Evolutionary conservation across 1,140 invertebrate genomes (phyloP).

Genomic region (Zophobas atratus): DNA sequence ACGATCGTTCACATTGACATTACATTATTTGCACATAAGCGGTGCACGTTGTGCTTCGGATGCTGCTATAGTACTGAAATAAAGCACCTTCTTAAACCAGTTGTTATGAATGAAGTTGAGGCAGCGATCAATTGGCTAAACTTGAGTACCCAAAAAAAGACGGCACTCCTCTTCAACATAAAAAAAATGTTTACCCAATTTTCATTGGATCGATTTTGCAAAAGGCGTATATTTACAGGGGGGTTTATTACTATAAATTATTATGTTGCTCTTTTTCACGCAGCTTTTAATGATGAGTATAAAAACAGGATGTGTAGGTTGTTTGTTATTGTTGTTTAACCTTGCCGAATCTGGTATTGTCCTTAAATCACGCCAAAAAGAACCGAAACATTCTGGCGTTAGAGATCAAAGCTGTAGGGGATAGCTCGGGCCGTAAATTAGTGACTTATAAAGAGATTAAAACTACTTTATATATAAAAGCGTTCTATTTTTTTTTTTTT

Average conservation of each 20-base stretch:
- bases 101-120: slow-evolving; percentile 45
- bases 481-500: not conserved
- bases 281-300: not conserved
- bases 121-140: slow-evolving; percentile 44
- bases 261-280: slow-evolving; percentile 21
- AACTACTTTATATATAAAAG: not conserved
- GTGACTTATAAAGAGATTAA: slow-evolving; percentile 28
- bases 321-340: slow-evolving; percentile 43
- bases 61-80: slow-evolving; percentile 46
- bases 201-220: slow-evolving; percentile 38
- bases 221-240: slow-evolving; percentile 14
- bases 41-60: slow-evolving; percentile 37
- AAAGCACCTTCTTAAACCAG: slow-evolving; percentile 44
- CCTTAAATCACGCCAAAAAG: slow-evolving; percentile 28
- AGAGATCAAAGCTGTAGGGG: slow-evolving; percentile 15
- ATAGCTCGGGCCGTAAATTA: slow-evolving; percentile 14
- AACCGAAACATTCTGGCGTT: slow-evolving; percentile 20
- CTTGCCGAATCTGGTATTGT: slow-evolving; percentile 33
- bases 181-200: slow-evolving; percentile 2
- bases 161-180: slow-evolving; percentile 34
- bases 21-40: slow-evolving; percentile 24
- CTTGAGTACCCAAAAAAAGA: slow-evolving; percentile 35
- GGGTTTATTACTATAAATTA: slow-evolving; percentile 29
- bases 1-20: not conserved
- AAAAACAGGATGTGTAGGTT: slow-evolving; percentile 37